Conservation (phyloP, 2,113 vertebrate genomes). For the Sinosuthora webbiana region DNA sequence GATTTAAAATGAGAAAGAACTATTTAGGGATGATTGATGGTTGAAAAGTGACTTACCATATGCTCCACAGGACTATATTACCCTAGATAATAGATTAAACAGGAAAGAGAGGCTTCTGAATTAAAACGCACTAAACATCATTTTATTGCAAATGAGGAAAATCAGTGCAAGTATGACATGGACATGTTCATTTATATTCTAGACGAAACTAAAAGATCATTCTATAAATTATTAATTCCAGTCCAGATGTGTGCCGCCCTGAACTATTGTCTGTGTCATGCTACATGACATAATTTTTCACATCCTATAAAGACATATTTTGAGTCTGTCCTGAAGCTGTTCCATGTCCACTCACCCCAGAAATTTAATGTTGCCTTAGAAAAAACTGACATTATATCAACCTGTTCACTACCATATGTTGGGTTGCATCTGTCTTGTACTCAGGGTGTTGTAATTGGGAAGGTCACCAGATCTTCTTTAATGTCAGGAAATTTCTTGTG, state of each 20-base stretch:
- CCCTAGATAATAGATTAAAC: constrained; percentile 26
- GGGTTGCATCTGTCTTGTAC: background rate
- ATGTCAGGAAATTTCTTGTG: background rate
- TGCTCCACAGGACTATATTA: constrained; percentile 27
- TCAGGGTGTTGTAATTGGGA: background rate
- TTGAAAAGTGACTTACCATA: constrained; percentile 42
- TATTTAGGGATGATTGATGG: constrained; percentile 10
- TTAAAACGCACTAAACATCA: constrained; percentile 32
- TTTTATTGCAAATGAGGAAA: constrained; percentile 57
- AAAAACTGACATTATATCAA: background rate
- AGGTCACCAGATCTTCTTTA: background rate
- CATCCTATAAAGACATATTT: background rate
- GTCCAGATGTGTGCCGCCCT: background rate
- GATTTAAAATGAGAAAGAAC: constrained; percentile 13
- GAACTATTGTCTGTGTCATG: background rate
- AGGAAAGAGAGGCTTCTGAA: constrained; percentile 33
- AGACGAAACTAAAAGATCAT: constrained; percentile 23
- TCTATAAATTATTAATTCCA: constrained; percentile 54
- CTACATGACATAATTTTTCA: background rate
- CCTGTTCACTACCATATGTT: background rate
- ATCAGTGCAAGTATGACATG: constrained; percentile 9
- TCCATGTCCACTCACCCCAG: background rate
- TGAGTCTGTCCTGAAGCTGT: background rate
- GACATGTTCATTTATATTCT: constrained; percentile 61
- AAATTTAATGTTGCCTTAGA: background rate